These are phyloP conservation scores for Gonocerus acuteangulatus DNA, from an alignment of 2,888 invertebrate species.

Conservation along the genomic window DNA sequence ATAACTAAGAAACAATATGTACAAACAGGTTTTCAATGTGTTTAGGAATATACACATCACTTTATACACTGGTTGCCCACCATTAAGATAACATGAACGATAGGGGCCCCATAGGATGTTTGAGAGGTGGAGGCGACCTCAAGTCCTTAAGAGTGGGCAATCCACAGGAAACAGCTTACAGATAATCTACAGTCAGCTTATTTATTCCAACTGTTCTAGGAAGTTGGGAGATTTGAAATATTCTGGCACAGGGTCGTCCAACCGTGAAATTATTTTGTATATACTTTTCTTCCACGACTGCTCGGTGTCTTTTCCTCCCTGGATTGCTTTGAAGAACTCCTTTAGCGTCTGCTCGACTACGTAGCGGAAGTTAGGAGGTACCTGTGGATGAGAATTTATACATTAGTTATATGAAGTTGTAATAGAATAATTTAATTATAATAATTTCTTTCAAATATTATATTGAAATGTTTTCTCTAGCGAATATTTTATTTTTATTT, in stretches of 20 bases:
- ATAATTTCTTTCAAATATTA: too few species aligned
- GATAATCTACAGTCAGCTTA: conserved; percentile 28
- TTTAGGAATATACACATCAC: conserved; percentile 36
- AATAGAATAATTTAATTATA: too few species aligned
- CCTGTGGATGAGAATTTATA: conserved; percentile 60
- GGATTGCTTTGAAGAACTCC: conserved; percentile 98
- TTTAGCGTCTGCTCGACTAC: conserved; percentile 95
- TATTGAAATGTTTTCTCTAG: too few species aligned
- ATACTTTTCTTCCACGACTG: conserved; percentile 99
- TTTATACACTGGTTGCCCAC: conserved; percentile 33
- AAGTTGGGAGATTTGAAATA: conserved; percentile 99
- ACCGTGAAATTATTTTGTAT: conserved; percentile 98
- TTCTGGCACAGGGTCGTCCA: conserved; percentile 98
- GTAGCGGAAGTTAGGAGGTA: conserved; percentile 92
- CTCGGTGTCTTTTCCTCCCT: conserved; percentile 91
- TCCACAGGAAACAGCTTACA: conserved; percentile 37
- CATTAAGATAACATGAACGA: background rate
- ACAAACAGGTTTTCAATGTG: conserved; percentile 37
- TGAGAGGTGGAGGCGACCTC: background rate
- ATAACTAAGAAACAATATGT: conserved; percentile 36
- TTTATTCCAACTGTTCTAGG: conserved; percentile 93
- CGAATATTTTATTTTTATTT: too few species aligned
- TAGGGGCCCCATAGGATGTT: conserved; percentile 24
- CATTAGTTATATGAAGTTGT: too few species aligned
- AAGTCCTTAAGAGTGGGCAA: conserved; percentile 8